Percentiles rank a stretch among this genome's conserved stretches.
These are phyloP conservation scores for Steinernema hermaphroditum DNA, from an alignment of 2,888 invertebrate genomes.

Conservation along the genomic window DNA sequence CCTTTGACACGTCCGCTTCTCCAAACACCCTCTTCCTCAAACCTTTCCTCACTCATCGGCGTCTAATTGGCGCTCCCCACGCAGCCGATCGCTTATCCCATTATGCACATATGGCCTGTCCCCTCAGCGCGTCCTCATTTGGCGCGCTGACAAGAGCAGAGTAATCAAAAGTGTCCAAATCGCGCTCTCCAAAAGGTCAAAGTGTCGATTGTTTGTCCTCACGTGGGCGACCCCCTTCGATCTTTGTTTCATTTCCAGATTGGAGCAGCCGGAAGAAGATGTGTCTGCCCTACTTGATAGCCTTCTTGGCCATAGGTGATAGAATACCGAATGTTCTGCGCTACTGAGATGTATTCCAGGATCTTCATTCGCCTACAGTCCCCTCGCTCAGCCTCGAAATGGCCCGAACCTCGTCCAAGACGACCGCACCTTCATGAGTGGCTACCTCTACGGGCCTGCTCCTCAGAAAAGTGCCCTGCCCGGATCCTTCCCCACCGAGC, in stretches of 20 bases:
- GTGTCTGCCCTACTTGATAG: not conserved
- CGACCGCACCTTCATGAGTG: conserved; percentile 22
- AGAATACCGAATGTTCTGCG: not conserved
- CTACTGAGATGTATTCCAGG: not conserved
- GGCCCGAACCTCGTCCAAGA: conserved; percentile 4
- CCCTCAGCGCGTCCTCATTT: not conserved
- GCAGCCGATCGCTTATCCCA: not conserved
- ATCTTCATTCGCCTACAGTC: not conserved
- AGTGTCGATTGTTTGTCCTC: conserved; percentile 3
- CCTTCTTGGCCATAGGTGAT: not conserved
- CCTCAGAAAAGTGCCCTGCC: not conserved
- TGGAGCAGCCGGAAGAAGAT: not conserved
- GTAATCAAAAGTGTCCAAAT: conserved; percentile 31
- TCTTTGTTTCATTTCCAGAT: conserved; percentile 5
- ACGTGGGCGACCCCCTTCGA: not conserved
- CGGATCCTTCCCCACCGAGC: conserved; percentile 7
- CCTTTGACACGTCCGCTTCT: conserved; percentile 20
- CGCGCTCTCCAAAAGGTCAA: conserved; percentile 23
- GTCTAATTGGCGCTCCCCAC: conserved; percentile 1
- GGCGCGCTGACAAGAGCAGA: conserved; percentile 25
- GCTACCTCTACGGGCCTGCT: conserved; percentile 25
- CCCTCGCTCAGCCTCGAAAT: not conserved
- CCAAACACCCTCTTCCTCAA: conserved; percentile 16
- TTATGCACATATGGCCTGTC: conserved; percentile 11
- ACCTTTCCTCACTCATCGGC: conserved; percentile 12